These are phyloP conservation scores for Girardinus metallicus DNA, from an alignment of 2,797 vertebrate species.

Conservation along the genomic window DNA sequence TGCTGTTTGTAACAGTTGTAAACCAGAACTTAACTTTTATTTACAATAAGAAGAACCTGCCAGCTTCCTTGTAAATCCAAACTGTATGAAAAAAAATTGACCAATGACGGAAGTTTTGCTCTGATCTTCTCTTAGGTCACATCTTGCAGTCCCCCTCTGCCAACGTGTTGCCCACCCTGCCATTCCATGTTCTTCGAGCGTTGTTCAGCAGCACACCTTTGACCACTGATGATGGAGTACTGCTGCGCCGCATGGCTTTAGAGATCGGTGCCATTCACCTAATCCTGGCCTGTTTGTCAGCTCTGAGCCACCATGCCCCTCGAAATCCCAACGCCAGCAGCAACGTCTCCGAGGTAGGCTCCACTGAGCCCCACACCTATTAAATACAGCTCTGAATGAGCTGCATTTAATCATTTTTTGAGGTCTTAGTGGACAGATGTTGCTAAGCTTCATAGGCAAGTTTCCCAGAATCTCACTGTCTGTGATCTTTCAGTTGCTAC, in stretches of 20 bases:
- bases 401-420: no score
- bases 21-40: background rate
- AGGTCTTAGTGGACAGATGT: background rate
- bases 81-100: no score
- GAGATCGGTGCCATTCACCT: constrained; percentile 98
- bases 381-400: no score
- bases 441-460: background rate
- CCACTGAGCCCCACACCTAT: background rate
- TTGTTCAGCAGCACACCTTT: constrained; percentile 93
- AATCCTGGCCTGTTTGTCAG: constrained; percentile 95
- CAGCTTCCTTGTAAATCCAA: background rate
- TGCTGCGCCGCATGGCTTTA: constrained; percentile 94
- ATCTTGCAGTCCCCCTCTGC: constrained; percentile 98
- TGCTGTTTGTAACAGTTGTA: background rate
- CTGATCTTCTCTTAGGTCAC: constrained; percentile 83
- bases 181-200: constrained; percentile 93
- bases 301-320: constrained; percentile 96
- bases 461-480: background rate
- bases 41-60: background rate
- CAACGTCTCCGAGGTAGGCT: constrained; percentile 88
- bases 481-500: background rate
- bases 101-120: background rate
- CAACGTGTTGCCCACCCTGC: constrained; percentile 94
- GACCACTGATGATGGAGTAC: constrained; percentile 95
- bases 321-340: constrained; percentile 88